Evolutionary conservation across 2,113 vertebrate genomes (phyloP).

Genomic region (Solenodon paradoxus): DNA sequence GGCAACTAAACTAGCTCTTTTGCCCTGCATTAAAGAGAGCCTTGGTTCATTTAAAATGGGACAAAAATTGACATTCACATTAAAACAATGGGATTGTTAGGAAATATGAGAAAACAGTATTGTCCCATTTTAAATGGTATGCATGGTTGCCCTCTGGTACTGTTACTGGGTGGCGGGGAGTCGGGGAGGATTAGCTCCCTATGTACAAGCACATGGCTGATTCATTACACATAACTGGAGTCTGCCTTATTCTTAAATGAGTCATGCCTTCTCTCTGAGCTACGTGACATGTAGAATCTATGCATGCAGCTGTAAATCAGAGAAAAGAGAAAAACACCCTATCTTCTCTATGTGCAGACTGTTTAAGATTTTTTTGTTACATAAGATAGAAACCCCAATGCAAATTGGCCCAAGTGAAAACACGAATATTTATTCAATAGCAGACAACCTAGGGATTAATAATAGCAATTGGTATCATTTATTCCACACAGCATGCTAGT

Average conservation of each 20-base stretch:
- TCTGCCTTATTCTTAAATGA: neutral
- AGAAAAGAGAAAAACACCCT: neutral
- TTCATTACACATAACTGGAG: neutral
- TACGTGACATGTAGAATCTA: neutral
- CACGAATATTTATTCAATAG: neutral
- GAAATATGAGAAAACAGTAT: too few relatives aligned
- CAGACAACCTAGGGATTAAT: neutral
- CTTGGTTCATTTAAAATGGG: too few relatives aligned
- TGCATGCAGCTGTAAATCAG: neutral
- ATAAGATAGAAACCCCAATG: neutral
- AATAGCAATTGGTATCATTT: neutral
- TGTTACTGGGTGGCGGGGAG: neutral
- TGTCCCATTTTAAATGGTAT: too few relatives aligned
- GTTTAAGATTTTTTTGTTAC: neutral
- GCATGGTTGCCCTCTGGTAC: neutral
- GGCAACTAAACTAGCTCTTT: too few relatives aligned
- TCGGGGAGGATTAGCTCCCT: neutral
- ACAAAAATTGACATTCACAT: too few relatives aligned
- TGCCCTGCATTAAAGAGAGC: too few relatives aligned
- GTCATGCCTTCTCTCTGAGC: neutral
- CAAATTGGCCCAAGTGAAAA: neutral
- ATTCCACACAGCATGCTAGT: neutral
- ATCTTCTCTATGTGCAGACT: neutral
- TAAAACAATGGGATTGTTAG: too few relatives aligned
- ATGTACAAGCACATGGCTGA: neutral